A percentile compares a stretch with the other conserved stretches of the same genome.
These are phyloP conservation scores for Lycia hirtaria DNA, from an alignment of 2,888 invertebrate genomes.

Conservation along the genomic window DNA sequence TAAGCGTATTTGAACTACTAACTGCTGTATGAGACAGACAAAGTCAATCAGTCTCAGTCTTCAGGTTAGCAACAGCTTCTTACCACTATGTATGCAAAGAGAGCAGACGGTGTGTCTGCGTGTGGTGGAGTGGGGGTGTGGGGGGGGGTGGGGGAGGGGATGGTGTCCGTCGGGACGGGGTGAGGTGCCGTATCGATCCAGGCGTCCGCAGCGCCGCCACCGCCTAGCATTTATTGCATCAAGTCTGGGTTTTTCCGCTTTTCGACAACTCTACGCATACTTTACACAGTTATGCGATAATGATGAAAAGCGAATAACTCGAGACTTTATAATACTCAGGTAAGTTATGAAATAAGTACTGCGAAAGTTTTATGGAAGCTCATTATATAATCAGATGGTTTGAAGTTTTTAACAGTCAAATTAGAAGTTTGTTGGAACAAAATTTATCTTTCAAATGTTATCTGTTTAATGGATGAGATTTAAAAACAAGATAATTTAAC, in stretches of 20 bases:
- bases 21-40: background rate
- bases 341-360: background rate
- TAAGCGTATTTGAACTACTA: background rate
- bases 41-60: conserved; percentile 11
- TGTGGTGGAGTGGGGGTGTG: conserved; percentile 41
- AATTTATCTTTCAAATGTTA: no score
- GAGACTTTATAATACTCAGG: conserved; percentile 3
- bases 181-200: conserved; percentile 40
- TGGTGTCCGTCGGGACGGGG: conserved; percentile 52
- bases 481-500: no score
- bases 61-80: conserved; percentile 44
- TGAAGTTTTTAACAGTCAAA: background rate
- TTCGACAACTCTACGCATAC: conserved; percentile 23
- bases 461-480: no score
- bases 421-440: no score
- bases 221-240: conserved; percentile 21
- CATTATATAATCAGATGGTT: background rate
- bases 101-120: conserved; percentile 56
- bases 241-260: conserved; percentile 35
- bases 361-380: background rate
- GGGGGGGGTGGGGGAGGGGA: conserved; percentile 34
- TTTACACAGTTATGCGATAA: conserved; percentile 15
- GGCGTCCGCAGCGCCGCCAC: conserved; percentile 24
- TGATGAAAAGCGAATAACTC: conserved; percentile 5
- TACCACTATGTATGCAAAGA: conserved; percentile 48